A percentile compares a stretch with the other conserved stretches of the same genome.
Conservation (phyloP, 2,888 invertebrate genomes). For the Polietes domitor region DNA sequence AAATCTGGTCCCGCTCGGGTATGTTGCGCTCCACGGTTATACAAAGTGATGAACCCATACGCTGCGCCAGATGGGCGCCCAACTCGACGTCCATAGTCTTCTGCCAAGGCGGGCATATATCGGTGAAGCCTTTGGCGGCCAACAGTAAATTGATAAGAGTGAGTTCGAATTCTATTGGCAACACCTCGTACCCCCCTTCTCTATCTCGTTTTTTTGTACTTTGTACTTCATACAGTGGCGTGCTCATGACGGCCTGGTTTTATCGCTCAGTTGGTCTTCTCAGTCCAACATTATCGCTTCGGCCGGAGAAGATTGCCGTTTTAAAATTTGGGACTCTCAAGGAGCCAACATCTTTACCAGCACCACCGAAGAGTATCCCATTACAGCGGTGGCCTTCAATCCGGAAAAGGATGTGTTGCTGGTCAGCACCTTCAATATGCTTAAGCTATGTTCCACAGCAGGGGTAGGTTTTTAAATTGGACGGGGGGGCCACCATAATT, state of each 20-base stretch:
- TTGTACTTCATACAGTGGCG: conserved; percentile 87
- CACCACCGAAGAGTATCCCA: conserved; percentile 92
- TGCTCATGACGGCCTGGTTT: conserved; percentile 96
- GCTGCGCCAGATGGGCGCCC: conserved; percentile 92
- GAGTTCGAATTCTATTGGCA: conserved; percentile 61
- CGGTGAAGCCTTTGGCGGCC: conserved; percentile 88
- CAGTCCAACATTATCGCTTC: conserved; percentile 95
- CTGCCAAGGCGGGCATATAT: conserved; percentile 85
- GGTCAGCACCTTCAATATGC: conserved; percentile 95
- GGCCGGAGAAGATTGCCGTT: conserved; percentile 95
- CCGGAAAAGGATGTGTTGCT: conserved; percentile 95
- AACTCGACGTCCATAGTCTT: conserved; percentile 87
- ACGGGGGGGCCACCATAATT: neutral
- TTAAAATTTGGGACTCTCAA: conserved; percentile 94
- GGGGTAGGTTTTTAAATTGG: conserved; percentile 85
- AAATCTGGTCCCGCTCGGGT: conserved; percentile 98
- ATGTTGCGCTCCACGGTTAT: conserved; percentile 94
- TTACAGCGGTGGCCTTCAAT: conserved; percentile 95
- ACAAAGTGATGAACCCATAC: conserved; percentile 91
- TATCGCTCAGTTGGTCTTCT: conserved; percentile 97
- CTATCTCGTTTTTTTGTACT: no score
- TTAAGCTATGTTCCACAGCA: conserved; percentile 95
- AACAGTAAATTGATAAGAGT: conserved; percentile 88
- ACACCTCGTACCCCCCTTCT: no score
- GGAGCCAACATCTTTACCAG: conserved; percentile 94